These are phyloP conservation scores for Syngnathus rostellatus DNA, from an alignment of 2,797 vertebrate species.

Conservation along the genomic window DNA sequence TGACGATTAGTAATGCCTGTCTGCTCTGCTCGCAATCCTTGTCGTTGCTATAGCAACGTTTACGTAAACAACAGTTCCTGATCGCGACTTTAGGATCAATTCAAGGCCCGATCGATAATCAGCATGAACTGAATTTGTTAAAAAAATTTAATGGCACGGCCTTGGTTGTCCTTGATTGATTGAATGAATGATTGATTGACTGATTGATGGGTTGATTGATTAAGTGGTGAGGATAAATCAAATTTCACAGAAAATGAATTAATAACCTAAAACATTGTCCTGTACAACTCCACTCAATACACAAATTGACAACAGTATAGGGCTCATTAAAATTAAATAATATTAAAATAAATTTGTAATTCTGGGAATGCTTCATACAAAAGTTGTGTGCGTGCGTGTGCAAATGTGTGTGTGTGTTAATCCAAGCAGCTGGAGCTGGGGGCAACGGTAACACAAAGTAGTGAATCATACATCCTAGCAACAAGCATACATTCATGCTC, in stretches of 20 bases:
- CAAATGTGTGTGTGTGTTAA: conserved; percentile 8
- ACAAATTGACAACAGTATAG: too few species aligned
- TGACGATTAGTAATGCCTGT: background rate
- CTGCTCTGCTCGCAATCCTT: background rate
- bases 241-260: too few species aligned
- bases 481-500: conserved; percentile 14
- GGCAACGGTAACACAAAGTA: conserved; percentile 33
- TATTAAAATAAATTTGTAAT: too few species aligned
- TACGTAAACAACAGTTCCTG: background rate
- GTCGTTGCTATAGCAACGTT: background rate
- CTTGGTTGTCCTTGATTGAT: too few species aligned
- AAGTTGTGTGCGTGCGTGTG: background rate
- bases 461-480: conserved; percentile 27
- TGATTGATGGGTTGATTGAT: too few species aligned
- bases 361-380: background rate
- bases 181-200: too few species aligned
- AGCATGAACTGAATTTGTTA: background rate
- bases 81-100: background rate
- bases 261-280: too few species aligned
- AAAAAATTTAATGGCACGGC: too few species aligned
- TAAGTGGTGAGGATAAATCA: too few species aligned
- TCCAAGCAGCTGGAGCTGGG: conserved; percentile 17
- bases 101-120: background rate
- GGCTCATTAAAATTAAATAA: too few species aligned
- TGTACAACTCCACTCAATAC: too few species aligned